Evolutionary conservation across 2,113 vertebrate species (phyloP).

Genomic region (Epinephelus lanceolatus): DNA sequence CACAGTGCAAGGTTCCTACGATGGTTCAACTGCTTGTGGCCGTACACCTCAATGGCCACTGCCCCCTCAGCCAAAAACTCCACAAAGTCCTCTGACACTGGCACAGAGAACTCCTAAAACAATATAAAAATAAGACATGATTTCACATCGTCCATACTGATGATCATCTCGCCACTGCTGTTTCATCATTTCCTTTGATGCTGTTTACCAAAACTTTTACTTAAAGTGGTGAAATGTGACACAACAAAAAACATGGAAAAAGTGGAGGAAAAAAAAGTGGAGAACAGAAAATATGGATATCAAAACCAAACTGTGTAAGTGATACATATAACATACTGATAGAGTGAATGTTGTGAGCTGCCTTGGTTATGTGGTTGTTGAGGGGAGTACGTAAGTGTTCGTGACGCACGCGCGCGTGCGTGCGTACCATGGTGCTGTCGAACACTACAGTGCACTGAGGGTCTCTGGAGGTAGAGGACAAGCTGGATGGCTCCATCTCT

Average conservation of each 20-base stretch:
- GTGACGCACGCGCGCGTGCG: not conserved
- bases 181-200: too few relatives aligned
- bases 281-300: too few relatives aligned
- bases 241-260: too few relatives aligned
- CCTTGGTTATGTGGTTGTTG: not conserved
- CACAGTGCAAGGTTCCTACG: constrained; percentile 93
- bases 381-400: not conserved
- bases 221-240: too few relatives aligned
- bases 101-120: constrained; percentile 89
- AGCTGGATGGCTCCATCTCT: constrained; percentile 86
- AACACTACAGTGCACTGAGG: constrained; percentile 96
- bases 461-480: constrained; percentile 87
- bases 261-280: too few relatives aligned
- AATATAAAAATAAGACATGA: not conserved
- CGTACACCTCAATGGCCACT: constrained; percentile 93
- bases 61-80: constrained; percentile 93
- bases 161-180: not conserved
- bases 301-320: too few relatives aligned
- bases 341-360: too few relatives aligned
- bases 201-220: too few relatives aligned
- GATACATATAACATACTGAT: too few relatives aligned
- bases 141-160: not conserved
- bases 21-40: constrained; percentile 91
- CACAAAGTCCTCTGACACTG: constrained; percentile 92
- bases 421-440: constrained; percentile 90